Percentiles rank a stretch among this genome's conserved stretches.
phyloP scores from a whole-genome alignment of 2,888 invertebrate species.

The Cryptus armator region DNA sequence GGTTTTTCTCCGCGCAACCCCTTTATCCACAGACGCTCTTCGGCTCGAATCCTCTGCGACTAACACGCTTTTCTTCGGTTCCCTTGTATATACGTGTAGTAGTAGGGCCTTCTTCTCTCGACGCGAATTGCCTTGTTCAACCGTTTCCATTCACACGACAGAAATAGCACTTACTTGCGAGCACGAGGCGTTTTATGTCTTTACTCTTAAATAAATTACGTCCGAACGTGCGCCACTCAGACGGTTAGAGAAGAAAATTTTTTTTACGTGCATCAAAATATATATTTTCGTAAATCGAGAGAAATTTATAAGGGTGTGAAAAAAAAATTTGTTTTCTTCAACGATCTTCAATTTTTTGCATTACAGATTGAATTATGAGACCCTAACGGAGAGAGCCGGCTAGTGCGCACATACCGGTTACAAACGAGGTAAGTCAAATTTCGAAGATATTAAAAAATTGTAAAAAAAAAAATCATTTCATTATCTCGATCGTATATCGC shows the following conservation, averaged over 20 bases:
- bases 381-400: constrained; percentile 82
- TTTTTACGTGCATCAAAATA: background rate
- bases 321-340: background rate
- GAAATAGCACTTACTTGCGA: constrained; percentile 7
- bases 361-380: constrained; percentile 83
- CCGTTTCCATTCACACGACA: constrained; percentile 13
- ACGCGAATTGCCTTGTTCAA: constrained; percentile 47
- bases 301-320: background rate
- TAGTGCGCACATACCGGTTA: constrained; percentile 80
- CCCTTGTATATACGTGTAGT: constrained; percentile 18
- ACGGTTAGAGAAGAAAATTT: background rate
- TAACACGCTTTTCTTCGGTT: constrained; percentile 56
- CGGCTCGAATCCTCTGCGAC: constrained; percentile 38
- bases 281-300: background rate
- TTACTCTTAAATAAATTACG: background rate
- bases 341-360: constrained; percentile 50
- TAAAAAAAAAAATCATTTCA: background rate
- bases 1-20: constrained; percentile 44
- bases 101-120: constrained; percentile 24
- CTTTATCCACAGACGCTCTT: constrained; percentile 49
- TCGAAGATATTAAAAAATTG: background rate
- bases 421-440: constrained; percentile 80
- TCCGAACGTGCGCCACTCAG: background rate
- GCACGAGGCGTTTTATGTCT: background rate
- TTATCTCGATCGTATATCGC: background rate